Evolutionary conservation across 64 coral and sea anemone genomes (phyloP), one percentile per base, ranked within the genome.

Genomic region (Pocillopora verrucosa): DNA sequence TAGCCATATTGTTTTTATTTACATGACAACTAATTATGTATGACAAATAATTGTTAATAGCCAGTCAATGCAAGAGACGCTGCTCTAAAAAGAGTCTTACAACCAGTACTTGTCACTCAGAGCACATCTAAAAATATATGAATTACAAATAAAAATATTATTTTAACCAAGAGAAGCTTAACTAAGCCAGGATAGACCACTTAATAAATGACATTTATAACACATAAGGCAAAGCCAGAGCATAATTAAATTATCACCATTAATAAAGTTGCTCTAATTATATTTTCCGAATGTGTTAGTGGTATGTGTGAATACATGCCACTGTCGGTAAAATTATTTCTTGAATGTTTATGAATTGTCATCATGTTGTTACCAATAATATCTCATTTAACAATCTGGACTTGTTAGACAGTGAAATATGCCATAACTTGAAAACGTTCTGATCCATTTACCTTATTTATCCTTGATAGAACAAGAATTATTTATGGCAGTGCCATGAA

Each of bases 1-100:
- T 77, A 41, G 75, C 75, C 75, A 51, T 77, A 77, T 56, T 56
- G 41, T 77, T 77, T 77, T 77, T 77, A 77, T 77, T 51, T 77
- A 77, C 37, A 20, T 77, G 41, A 77, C 41, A 56, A 77, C 75
- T 77, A 24, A 38, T 77, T 22, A 77, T 77, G 75, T 77, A 56
- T 77, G 41, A 45, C 75, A 77, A 77, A 77, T 57, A 77, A 77
- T 41, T 77, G 41, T 77, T 36, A 10, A 24, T 77, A 56, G 14
- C 75, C 75, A 77, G 75, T 56, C 75, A 77, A 11, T 22, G 75
- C 41, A 77, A 77, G 67, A 24, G 67, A 77, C 56, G 37, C 45
- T 20, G 16, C 16, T 56, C 75, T 51, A 16, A 67, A 64, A 20
- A 67, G 16, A n/a, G 64, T 67, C 22, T 67, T 19, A 67, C 64